These are phyloP conservation scores for Siniperca chuatsi DNA, from an alignment of 2,113 vertebrate genomes.

Conservation along the genomic window DNA sequence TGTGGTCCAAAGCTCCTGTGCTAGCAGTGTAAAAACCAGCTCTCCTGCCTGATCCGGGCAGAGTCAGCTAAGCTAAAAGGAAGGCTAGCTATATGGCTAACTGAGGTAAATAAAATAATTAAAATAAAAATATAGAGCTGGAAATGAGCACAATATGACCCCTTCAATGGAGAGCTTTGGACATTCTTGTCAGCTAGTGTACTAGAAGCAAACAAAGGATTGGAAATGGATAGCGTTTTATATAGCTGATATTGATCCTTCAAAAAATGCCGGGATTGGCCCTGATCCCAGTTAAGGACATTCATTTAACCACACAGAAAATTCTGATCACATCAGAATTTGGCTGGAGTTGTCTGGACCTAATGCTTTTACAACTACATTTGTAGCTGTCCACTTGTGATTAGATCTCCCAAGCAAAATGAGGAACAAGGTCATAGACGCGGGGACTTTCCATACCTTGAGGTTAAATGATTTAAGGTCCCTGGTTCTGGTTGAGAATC, in stretches of 20 bases:
- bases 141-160: too few relatives aligned
- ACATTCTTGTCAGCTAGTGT: not conserved
- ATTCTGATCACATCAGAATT: not conserved
- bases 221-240: constrained; percentile 13
- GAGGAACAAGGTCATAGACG: constrained; percentile 18
- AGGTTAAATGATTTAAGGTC: constrained; percentile 12
- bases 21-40: too few relatives aligned
- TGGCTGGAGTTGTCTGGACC: not conserved
- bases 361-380: not conserved
- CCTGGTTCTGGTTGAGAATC: constrained; percentile 30
- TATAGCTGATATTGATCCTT: constrained; percentile 6
- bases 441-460: constrained; percentile 9
- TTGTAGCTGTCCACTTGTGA: constrained; percentile 10
- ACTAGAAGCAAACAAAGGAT: constrained; percentile 1
- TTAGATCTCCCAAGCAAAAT: constrained; percentile 13
- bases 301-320: constrained; percentile 2
- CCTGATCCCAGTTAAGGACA: not conserved
- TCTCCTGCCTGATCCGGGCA: too few relatives aligned
- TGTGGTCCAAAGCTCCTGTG: too few relatives aligned
- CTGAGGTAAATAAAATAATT: too few relatives aligned
- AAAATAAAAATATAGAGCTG: too few relatives aligned
- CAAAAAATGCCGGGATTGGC: not conserved
- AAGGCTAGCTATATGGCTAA: too few relatives aligned
- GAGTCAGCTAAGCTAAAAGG: too few relatives aligned
- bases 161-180: constrained; percentile 11